Percentiles rank a stretch among this genome's conserved stretches.
Evolutionary conservation across 2,888 invertebrate species (phyloP).

Genomic region (Limnephilus auricula): DNA sequence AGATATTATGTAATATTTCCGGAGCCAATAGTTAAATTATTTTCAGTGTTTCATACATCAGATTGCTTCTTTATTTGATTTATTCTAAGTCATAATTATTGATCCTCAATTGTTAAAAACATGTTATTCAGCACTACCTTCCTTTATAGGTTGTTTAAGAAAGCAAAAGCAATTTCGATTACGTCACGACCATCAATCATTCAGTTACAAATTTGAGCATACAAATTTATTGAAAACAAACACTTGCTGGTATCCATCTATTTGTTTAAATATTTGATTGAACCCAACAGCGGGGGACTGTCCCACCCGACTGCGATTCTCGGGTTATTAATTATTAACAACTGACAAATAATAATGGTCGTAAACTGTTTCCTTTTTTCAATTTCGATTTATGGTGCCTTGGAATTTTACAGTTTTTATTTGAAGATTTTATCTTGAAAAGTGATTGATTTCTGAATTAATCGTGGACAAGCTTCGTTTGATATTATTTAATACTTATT

Average conservation of each 20-base stretch:
- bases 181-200: slow-evolving; percentile 63
- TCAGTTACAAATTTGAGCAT: slow-evolving; percentile 60
- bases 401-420: not conserved
- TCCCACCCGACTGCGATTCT: slow-evolving; percentile 45
- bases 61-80: not conserved
- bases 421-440: not conserved
- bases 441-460: not conserved
- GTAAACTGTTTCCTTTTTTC: slow-evolving; percentile 30
- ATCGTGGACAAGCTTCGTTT: not conserved
- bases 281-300: slow-evolving; percentile 54
- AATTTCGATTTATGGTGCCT: slow-evolving; percentile 3
- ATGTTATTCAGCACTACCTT: not conserved
- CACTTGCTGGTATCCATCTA: slow-evolving; percentile 62
- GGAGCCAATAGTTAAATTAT: no score
- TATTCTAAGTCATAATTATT: not conserved
- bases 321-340: slow-evolving; percentile 39
- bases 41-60: no score
- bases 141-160: not conserved
- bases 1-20: no score
- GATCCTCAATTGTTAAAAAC: not conserved
- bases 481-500: not conserved
- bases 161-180: slow-evolving; percentile 58
- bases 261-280: slow-evolving; percentile 65
- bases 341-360: slow-evolving; percentile 48
- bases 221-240: slow-evolving; percentile 64